Percentiles rank a stretch among this genome's conserved stretches.
phyloP scores from a whole-genome alignment of 2,113 vertebrate species.

The Ciconia stormi region DNA sequence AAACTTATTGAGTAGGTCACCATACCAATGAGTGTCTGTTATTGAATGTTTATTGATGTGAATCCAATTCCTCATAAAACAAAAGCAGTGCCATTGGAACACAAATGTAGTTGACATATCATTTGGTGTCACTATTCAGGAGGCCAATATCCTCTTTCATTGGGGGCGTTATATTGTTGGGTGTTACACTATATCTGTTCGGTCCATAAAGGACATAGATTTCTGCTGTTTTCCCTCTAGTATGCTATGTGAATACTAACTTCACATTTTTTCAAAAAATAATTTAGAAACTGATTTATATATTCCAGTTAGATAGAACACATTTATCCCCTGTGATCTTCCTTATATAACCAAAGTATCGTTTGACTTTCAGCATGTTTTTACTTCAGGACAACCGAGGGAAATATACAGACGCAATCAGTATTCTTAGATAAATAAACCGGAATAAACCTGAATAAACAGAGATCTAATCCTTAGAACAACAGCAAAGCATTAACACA shows the following conservation, averaged over 20 bases:
- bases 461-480: not conserved
- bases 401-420: not conserved
- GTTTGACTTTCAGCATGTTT: not conserved
- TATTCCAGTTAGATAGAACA: not conserved
- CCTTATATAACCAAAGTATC: not conserved
- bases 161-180: not conserved
- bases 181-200: not conserved
- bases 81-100: not conserved
- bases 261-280: not conserved
- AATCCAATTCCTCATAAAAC: not conserved
- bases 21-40: not conserved
- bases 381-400: not conserved
- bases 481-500: not conserved
- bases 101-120: not conserved
- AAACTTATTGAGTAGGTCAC: not conserved
- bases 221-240: not conserved
- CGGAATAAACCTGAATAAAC: not conserved
- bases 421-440: not conserved
- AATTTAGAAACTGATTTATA: not conserved
- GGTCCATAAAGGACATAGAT: not conserved
- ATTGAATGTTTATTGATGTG: not conserved
- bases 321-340: not conserved
- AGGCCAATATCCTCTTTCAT: not conserved
- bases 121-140: not conserved
- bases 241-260: not conserved